Percentiles rank a stretch among this genome's conserved stretches.
These are phyloP conservation scores for Calliopsis andreniformis DNA, from an alignment of 1,140 invertebrate species.

Conservation along the genomic window DNA sequence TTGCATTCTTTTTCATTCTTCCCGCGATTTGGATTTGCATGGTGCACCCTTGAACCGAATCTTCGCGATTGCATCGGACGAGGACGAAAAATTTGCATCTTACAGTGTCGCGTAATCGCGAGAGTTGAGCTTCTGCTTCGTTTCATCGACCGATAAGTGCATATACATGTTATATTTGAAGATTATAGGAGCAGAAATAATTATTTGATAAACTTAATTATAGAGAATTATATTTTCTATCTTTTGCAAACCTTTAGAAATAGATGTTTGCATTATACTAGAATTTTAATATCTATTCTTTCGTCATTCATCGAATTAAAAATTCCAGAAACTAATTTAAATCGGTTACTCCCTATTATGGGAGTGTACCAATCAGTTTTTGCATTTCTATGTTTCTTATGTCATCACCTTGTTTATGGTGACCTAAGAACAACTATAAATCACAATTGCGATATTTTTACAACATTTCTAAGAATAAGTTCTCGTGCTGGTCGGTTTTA, in stretches of 20 bases:
- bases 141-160: too few species aligned
- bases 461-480: background rate
- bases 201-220: too few species aligned
- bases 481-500: too few species aligned
- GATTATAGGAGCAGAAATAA: too few species aligned
- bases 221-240: too few species aligned
- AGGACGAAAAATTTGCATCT: constrained; percentile 26
- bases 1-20: constrained; percentile 19
- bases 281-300: background rate
- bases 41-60: constrained; percentile 54
- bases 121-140: background rate
- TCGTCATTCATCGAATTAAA: too few species aligned
- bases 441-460: background rate
- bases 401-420: constrained; percentile 1
- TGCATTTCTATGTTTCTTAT: background rate
- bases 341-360: too few species aligned
- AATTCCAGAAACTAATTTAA: too few species aligned
- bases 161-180: too few species aligned
- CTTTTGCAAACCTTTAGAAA: too few species aligned
- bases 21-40: constrained; percentile 23
- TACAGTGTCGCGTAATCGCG: background rate
- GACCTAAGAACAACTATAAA: constrained; percentile 1
- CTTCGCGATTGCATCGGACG: constrained; percentile 21
- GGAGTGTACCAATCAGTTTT: background rate
- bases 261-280: too few species aligned